Conservation (phyloP, 1,140 invertebrate species). For the Epicauta chinensis region DNA sequence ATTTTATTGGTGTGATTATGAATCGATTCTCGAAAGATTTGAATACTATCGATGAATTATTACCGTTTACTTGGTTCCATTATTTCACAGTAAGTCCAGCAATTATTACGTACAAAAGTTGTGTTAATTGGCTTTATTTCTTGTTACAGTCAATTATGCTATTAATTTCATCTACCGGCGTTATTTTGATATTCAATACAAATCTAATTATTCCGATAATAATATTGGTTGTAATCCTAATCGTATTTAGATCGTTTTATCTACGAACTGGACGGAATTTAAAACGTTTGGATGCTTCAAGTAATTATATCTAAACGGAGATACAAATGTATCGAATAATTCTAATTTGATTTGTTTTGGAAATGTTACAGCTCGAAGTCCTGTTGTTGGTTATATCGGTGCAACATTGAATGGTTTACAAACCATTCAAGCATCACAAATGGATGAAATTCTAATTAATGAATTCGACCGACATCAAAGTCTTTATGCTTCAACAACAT, state of each 20-base stretch:
- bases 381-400: constrained; percentile 67
- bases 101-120: not conserved
- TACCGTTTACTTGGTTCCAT: not conserved
- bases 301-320: constrained; percentile 56
- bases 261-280: not conserved
- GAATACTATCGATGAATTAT: not conserved
- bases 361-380: constrained; percentile 45
- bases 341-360: constrained; percentile 46
- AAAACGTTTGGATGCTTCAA: constrained; percentile 1
- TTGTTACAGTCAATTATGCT: not conserved
- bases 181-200: not conserved
- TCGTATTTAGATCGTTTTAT: not conserved
- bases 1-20: not conserved
- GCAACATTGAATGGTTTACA: constrained; percentile 35
- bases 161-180: not conserved
- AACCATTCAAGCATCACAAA: constrained; percentile 71
- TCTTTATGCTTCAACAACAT: constrained; percentile 57
- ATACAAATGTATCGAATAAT: constrained; percentile 40
- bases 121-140: not conserved
- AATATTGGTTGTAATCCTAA: not conserved
- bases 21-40: constrained; percentile 1
- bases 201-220: not conserved
- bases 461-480: constrained; percentile 75
- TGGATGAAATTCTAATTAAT: constrained; percentile 65
- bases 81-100: not conserved